These are phyloP conservation scores for Siniperca knerii DNA, from an alignment of 2,113 vertebrate species.

Conservation along the genomic window DNA sequence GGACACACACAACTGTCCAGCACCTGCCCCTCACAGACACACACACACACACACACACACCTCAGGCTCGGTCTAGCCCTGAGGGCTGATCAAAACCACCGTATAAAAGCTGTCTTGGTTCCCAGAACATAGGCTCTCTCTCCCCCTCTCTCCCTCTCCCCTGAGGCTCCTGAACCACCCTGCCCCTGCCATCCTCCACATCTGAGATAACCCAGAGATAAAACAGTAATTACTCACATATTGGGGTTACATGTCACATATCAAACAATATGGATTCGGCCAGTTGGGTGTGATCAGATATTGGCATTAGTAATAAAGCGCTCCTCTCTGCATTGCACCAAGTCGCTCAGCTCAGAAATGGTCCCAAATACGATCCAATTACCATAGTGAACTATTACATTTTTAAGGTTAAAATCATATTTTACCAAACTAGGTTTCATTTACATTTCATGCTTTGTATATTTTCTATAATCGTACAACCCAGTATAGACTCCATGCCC, in stretches of 20 bases:
- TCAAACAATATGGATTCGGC: constrained; percentile 74
- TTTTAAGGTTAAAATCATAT: constrained; percentile 44
- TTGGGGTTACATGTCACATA: constrained; percentile 72
- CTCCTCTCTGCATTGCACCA: constrained; percentile 10
- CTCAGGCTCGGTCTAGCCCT: constrained; percentile 8
- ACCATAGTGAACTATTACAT: neutral
- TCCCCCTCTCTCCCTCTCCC: constrained; percentile 20
- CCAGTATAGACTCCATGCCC: neutral
- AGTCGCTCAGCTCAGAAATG: constrained; percentile 28
- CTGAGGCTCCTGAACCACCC: constrained; percentile 37
- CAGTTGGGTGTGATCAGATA: constrained; percentile 54
- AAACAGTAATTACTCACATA: constrained; percentile 71
- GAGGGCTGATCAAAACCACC: constrained; percentile 57
- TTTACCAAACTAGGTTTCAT: constrained; percentile 11
- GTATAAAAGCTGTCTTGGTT: constrained; percentile 63
- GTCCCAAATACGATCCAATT: constrained; percentile 17
- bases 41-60: constrained; percentile 3
- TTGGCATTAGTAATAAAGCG: constrained; percentile 60
- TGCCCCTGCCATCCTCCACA: constrained; percentile 60
- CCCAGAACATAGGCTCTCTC: constrained; percentile 43
- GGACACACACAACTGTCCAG: constrained; percentile 8
- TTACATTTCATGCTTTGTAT: constrained; percentile 26
- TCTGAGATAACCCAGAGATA: constrained; percentile 61
- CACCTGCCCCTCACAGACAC: constrained; percentile 6
- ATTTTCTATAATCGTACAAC: constrained; percentile 6